Evolutionary conservation across 23 tunicate genomes (phyloP), one percentile per base, ranked within the genome.

Genomic region (Botrylloides violaceus): DNA sequence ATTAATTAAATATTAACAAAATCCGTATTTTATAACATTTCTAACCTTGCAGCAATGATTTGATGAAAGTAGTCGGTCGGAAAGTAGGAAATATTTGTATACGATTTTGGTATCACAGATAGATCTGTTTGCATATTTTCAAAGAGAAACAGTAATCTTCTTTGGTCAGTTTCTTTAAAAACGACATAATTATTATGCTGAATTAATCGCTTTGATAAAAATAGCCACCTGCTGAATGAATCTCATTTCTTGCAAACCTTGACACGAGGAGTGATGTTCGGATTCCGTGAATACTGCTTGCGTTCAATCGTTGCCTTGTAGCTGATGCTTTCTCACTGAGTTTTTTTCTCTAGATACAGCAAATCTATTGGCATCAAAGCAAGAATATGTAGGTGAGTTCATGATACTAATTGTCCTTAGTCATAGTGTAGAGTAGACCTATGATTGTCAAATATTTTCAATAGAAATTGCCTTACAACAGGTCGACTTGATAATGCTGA

Each of bases 401-500:
- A 49, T 49, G 20, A 22, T 49, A 22, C 58, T 49, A 49, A 49
- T n/a, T n/a, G n/a, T n/a, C n/a, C n/a, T n/a, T n/a, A n/a, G n/a
- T n/a, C n/a, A n/a, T n/a, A n/a, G n/a, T n/a, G 55, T 47, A 18
- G 55, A 12, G 15, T 18, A 47, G 12, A 47, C 55, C 18, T 47
- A 47, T 47, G 12, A 12, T 47, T 12, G 55, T 47, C 15, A 24
- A 60, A 21, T 60, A 12, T 60, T 24, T 24, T n/a, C 29, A 25
- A 26, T 12, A 12, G 65, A 24, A 28, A 12, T 7, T 38, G 24
- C 78, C 84, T 21, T 29, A 80, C 95, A 77, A 87, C 95, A 30
- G 95, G 95, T 47, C 80, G 79, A 27, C 34, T 62, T 2, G 97
- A 83, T 36, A 90, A 72, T 3, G 97, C 92, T 4, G 97, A 90